These are phyloP conservation scores for Druceiella hillmani DNA, from an alignment of 2,888 invertebrate genomes.

Conservation along the genomic window DNA sequence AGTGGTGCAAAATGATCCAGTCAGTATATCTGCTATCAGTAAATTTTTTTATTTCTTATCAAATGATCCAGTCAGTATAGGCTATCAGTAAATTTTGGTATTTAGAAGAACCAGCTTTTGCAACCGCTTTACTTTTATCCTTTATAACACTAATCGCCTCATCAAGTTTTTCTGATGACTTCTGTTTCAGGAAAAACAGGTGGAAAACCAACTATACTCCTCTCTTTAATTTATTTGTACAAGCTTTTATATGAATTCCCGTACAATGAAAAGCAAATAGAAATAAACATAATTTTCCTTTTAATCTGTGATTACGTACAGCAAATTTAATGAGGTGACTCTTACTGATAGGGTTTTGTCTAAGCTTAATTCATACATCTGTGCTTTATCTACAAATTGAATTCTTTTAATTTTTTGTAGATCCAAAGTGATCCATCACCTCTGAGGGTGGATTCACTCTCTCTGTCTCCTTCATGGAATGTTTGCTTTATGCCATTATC, in stretches of 20 bases:
- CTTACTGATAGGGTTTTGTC: too few species aligned
- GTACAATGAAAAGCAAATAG: conserved; percentile 99
- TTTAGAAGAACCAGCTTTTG: conserved; percentile 83
- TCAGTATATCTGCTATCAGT: too few species aligned
- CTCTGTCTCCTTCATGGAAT: too few species aligned
- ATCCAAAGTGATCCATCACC: too few species aligned
- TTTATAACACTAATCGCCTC: conserved; percentile 53
- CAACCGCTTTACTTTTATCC: conserved; percentile 86
- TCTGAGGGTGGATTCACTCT: too few species aligned
- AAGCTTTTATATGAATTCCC: conserved; percentile 99
- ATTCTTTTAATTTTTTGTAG: too few species aligned
- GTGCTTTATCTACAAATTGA: too few species aligned
- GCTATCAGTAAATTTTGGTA: conserved; percentile 93
- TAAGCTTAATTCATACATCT: too few species aligned
- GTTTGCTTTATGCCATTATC: too few species aligned
- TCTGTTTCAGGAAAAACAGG: conserved; percentile 78
- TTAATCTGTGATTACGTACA: conserved; percentile 83
- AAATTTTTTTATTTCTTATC: too few species aligned
- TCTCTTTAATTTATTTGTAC: conserved; percentile 93
- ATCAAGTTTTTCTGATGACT: conserved; percentile 39
- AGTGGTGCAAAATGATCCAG: too few species aligned
- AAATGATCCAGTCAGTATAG: conserved; percentile 94
- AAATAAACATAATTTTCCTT: conserved; percentile 87
- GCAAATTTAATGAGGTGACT: conserved; percentile 90
- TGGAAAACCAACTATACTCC: conserved; percentile 89